Percentiles rank a stretch among this genome's conserved stretches.
Evolutionary conservation across 1,140 invertebrate species (phyloP).

Genomic region (Drosophila nannoptera): DNA sequence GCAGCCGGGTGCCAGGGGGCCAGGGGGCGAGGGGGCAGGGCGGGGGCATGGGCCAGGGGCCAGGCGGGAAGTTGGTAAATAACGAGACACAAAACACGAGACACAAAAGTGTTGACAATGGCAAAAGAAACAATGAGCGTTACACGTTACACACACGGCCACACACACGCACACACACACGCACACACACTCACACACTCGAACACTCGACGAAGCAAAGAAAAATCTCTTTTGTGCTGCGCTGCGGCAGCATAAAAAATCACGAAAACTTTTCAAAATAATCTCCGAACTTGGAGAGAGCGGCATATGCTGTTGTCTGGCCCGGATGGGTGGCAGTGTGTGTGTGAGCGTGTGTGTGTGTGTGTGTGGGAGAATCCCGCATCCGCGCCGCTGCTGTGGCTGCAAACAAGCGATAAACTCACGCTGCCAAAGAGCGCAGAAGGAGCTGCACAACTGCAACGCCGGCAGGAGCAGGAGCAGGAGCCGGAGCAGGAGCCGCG

Average conservation of each 20-base stretch:
- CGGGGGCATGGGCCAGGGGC: no score
- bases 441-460: constrained; percentile 70
- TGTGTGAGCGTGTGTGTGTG: background rate
- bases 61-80: constrained; percentile 7
- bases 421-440: constrained; percentile 50
- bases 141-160: constrained; percentile 47
- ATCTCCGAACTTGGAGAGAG: constrained; percentile 45
- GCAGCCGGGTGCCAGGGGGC: background rate
- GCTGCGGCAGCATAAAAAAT: constrained; percentile 61
- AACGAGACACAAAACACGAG: constrained; percentile 32
- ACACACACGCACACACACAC: constrained; percentile 41
- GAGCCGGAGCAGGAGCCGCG: no score
- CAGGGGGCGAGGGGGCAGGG: no score
- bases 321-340: background rate
- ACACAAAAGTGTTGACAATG: constrained; percentile 68
- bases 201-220: constrained; percentile 56
- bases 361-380: constrained; percentile 2
- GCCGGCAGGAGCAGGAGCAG: constrained; percentile 27
- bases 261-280: constrained; percentile 56
- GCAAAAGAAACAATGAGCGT: constrained; percentile 57
- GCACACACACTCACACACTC: no score
- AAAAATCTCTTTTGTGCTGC: constrained; percentile 55
- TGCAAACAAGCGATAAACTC: constrained; percentile 56
- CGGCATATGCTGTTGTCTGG: constrained; percentile 52
- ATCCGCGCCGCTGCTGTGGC: constrained; percentile 29